Base-by-base conservation (phyloP, 2,113 vertebrate genomes). In the Dryoscopus gambensis region DNA sequence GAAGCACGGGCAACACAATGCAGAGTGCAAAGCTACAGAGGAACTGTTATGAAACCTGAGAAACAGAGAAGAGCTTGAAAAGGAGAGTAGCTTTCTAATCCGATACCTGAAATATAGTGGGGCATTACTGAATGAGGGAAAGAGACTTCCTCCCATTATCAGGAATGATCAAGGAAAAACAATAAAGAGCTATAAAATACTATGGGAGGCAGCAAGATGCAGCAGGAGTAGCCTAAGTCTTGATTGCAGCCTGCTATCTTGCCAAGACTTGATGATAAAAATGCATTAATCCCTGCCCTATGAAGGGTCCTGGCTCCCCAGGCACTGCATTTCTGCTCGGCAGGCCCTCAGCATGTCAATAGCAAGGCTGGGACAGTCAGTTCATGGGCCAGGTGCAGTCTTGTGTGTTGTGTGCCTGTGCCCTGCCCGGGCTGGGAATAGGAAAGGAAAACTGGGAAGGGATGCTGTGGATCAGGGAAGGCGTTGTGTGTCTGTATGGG, bases 341-440 rank as follows among this genome's bases (percentile, higher is more conserved):
- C 44, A 57, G 22, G 30, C 10, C 24, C 25, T 30, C 6, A 2
- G 12, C 18, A 6, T 1, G 3, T 2, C 70, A 44, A 6, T 3
- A 30, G n/a, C 2, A 3, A 47, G 74, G 46, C n/a, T 42, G 70
- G 55, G n/a, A 15, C 1, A 11, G 19, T 6, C 16, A 7, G 27
- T 17, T 20, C 42, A 27, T 13, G 11, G 7, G 64, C 8, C 0
- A 4, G 52, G 56, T 47, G 18, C 17, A 33, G 20, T 14, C 6
- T n/a, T n/a, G 0, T 8, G 28, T 4, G 24, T 0, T 31, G 16
- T 8, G 53, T 19, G 35, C 7, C 44, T 1, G 3, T 33, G 33
- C 35, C 33, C n/a, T 31, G 37, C 23, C 15, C 0, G 6, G 62
- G 15, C 20, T 47, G 35, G 39, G 21, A 71, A 42, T 9, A 17